phyloP scores from a whole-genome alignment of 2,797 vertebrate genomes.

The Crenuchus spilurus region DNA sequence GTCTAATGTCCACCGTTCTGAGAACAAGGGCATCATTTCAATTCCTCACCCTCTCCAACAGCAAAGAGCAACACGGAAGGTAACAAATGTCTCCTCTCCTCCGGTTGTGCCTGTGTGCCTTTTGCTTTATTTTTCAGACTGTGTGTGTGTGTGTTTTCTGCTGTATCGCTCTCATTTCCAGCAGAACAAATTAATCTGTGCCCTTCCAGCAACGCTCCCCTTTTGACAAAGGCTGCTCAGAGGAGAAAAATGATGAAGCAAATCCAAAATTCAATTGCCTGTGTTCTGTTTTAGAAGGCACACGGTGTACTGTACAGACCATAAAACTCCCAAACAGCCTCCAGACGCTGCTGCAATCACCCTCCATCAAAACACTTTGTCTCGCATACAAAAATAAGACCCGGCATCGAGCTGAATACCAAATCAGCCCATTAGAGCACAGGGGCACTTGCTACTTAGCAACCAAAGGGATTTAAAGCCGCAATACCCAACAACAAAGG shows the following conservation, averaged over 20 bases:
- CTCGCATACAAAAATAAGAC: conserved; percentile 99
- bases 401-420: conserved; percentile 93
- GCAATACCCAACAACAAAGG: conserved; percentile 86
- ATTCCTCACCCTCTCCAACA: conserved; percentile 43
- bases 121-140: conserved; percentile 46
- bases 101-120: conserved; percentile 37
- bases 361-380: conserved; percentile 99
- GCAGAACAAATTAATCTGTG: conserved; percentile 79
- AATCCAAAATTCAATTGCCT: conserved; percentile 90
- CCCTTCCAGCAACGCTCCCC: conserved; percentile 65
- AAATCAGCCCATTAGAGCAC: conserved; percentile 98
- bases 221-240: conserved; percentile 65
- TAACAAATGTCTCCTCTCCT: conserved; percentile 65
- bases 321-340: conserved; percentile 94
- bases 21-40: conserved; percentile 51
- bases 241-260: conserved; percentile 84
- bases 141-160: conserved; percentile 60
- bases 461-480: conserved; percentile 92
- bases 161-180: conserved; percentile 75
- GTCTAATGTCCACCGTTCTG: conserved; percentile 60
- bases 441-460: conserved; percentile 95
- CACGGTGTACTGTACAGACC: conserved; percentile 96
- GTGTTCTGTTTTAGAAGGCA: conserved; percentile 90
- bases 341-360: conserved; percentile 96
- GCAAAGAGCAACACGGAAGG: conserved; percentile 56